Evolutionary conservation across 2,113 vertebrate species (phyloP).

Genomic region (Nesoenas mayeri): DNA sequence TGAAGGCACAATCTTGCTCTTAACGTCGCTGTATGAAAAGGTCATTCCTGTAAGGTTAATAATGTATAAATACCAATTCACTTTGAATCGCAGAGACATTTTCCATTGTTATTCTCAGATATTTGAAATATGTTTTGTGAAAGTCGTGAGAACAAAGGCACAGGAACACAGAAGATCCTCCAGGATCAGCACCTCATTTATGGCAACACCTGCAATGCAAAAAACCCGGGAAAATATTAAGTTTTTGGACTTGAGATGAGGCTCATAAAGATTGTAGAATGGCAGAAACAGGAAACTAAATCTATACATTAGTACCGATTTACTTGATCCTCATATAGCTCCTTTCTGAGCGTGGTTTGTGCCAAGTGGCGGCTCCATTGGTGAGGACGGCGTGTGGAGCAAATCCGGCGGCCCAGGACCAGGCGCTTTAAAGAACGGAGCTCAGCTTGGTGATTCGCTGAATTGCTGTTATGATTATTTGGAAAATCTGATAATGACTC

Average conservation of each 20-base stretch:
- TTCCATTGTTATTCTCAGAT: not conserved
- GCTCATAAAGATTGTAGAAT: not conserved
- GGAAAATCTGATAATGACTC: not conserved
- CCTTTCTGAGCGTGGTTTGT: not conserved
- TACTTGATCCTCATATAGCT: not conserved
- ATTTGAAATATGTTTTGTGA: not conserved
- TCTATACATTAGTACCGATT: not conserved
- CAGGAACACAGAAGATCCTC: not conserved
- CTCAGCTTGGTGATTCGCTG: not conserved
- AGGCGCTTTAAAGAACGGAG: not conserved
- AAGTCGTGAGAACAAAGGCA: no score
- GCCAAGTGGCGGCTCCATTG: not conserved
- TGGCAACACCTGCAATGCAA: accelerated
- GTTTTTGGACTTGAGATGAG: not conserved
- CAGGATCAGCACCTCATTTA: no score
- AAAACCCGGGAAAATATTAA: accelerated
- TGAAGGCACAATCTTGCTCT: not conserved
- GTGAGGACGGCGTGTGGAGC: accelerated
- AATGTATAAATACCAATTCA: not conserved
- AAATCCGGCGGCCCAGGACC: not conserved
- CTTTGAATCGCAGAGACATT: not conserved
- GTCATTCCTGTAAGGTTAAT: not conserved
- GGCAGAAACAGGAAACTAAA: not conserved
- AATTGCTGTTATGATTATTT: not conserved
- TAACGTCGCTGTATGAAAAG: not conserved